Evolutionary conservation across 1,140 invertebrate species (phyloP), one percentile per base, ranked within the genome.

Genomic region (Copidosoma floridanum): DNA sequence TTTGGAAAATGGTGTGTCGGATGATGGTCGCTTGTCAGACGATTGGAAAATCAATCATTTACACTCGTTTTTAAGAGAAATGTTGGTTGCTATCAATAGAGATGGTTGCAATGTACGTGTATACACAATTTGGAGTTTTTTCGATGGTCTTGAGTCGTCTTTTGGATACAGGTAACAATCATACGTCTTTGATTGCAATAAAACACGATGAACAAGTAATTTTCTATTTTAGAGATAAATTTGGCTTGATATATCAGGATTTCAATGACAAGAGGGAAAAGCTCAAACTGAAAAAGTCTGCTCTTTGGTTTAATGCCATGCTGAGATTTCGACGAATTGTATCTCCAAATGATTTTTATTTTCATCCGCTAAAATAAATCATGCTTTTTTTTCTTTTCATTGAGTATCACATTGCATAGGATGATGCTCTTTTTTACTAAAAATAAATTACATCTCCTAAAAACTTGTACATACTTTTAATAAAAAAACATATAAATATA

Each of bases 71-170:
- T 78, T 92, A 14, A 82, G 83, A 52, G 81, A 86, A 10, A 74
- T 91, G 57, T 76, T 88, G 24, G 81, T 84, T 64, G 88, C 89
- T 1, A 83, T 91, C 3, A 64, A 85, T 27, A 78, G 85, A 18
- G 86, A 89, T 65, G 81, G 82, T 0, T 86, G 85, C 32, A 83
- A 87, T 37, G 82, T 93, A 0, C 71, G 77, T 10, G 86, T 82
- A 0, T 92, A 92, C 66, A 84, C 86, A 0, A 79, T 84, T 43
- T 93, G 91, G 90, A 87, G 86, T 61, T 71, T 93, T 0, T 76
- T 92, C 63, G 91, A 93, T 61, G 92, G 91, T 72, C 91, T 91
- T 71, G 90, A 93, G 75, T 93, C 90, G 90, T 71, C 73, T 2
- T 70, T 65, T 12, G 87, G 86, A 44, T 88, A 83, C 62, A 79